Base-by-base conservation (phyloP, 2,113 vertebrate genomes). In the Aplodontia rufa region DNA sequence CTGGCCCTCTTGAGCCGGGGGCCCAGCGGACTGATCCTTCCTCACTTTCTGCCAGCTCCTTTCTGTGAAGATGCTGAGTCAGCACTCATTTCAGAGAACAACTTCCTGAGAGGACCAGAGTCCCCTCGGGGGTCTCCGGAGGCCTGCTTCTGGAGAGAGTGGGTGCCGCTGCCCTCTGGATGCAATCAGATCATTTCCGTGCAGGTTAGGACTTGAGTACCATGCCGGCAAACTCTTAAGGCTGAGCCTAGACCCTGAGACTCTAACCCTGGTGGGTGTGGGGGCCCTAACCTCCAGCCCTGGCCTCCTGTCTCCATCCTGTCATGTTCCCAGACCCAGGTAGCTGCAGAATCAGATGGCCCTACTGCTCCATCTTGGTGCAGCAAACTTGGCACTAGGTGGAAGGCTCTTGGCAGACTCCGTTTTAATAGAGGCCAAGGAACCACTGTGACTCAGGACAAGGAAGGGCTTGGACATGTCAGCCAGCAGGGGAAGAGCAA, bases 141-240 rank as follows among this genome's bases (percentile, higher is more conserved):
- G 72, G 19, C 32, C 64, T 68, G 42, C 24, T 87, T 82, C 40
- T 5, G 62, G 49, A n/a, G 72, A 55, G 35, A 9, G 0, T 6
- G 24, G 6, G 3, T 9, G 4, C 2, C 37, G 0, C 12, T 35
- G 6, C 4, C 2, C 78, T 37, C 19, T 62, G 28, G 12, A 72
- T 10, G 13, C 14, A 1, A 11, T 62, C 28, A 53, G 37, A 37
- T 82, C 10, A 60, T 68, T 53, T 87, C 51, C 42, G 72, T 74
- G 68, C 3, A 58, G 58, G 49, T 90, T 79, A 86, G 75, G n/a
- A 49, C 69, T 28, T 91, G 24, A 49, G 51, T 8, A 6, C 20
- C 42, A 8, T 1, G 8, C 24, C 8, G 14, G 45, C 8, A 66
- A 62, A 53, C 24, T n/a, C 32, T 40, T 30, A 40, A 16, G 76